Evolutionary conservation across 2,888 invertebrate species (phyloP).

Genomic region (Phymatocera aterrima): DNA sequence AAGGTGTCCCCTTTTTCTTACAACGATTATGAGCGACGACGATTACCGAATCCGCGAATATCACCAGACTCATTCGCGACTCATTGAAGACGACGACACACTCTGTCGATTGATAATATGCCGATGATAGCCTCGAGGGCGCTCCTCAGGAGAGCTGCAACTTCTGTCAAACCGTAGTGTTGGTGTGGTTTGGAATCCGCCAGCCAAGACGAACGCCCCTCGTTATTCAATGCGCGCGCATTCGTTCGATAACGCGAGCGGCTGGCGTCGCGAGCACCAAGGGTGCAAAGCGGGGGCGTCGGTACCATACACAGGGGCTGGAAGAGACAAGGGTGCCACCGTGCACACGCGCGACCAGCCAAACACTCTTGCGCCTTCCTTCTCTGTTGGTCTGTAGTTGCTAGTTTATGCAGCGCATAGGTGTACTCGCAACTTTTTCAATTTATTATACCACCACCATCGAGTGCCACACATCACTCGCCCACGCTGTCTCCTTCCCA

Average conservation of each 20-base stretch:
- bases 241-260: constrained; percentile 73
- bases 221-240: constrained; percentile 71
- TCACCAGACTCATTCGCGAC: neutral
- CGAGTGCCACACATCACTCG: neutral
- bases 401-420: constrained; percentile 25
- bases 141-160: constrained; percentile 46
- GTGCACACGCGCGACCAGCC: constrained; percentile 23
- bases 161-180: constrained; percentile 45
- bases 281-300: constrained; percentile 54
- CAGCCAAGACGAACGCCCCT: constrained; percentile 68
- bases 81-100: constrained; percentile 1
- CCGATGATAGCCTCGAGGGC: constrained; percentile 46
- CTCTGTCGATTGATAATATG: neutral
- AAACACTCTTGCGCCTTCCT: constrained; percentile 16
- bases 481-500: neutral
- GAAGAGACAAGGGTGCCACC: constrained; percentile 44
- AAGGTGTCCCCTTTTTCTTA: neutral
- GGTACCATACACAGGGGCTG: constrained; percentile 31
- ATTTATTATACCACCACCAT: neutral
- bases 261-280: constrained; percentile 65
- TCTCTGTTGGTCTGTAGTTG: neutral
- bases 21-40: neutral
- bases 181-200: constrained; percentile 52
- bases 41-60: neutral
- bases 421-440: neutral